These are phyloP conservation scores for Oryzaephilus surinamensis DNA, from an alignment of 1,140 invertebrate genomes.

Conservation along the genomic window DNA sequence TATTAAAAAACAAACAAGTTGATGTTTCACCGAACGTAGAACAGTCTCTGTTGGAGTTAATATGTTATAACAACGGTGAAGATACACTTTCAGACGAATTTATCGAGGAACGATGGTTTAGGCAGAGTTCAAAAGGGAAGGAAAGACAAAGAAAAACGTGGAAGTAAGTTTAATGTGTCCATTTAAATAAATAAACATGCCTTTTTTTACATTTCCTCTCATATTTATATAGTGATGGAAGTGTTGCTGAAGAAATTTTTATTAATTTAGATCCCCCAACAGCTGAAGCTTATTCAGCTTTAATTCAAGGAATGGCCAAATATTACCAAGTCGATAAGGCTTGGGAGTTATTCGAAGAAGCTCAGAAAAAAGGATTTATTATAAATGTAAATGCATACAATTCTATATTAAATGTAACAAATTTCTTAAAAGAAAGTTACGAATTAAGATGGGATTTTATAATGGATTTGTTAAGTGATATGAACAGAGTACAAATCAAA, in stretches of 20 bases:
- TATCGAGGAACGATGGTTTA: constrained; percentile 70
- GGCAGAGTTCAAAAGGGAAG: constrained; percentile 36
- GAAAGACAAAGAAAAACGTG: constrained; percentile 55
- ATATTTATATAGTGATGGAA: constrained; percentile 44
- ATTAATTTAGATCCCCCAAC: constrained; percentile 48
- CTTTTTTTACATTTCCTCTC: background rate
- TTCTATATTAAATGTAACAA: constrained; percentile 48
- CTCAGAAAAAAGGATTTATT: constrained; percentile 49
- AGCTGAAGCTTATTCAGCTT: constrained; percentile 49
- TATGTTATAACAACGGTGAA: constrained; percentile 71
- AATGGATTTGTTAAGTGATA: constrained; percentile 45
- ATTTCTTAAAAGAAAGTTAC: constrained; percentile 49
- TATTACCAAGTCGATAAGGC: constrained; percentile 53
- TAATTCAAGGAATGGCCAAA: constrained; percentile 66
- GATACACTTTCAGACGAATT: constrained; percentile 54
- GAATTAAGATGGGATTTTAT: constrained; percentile 52
- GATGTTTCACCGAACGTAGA: constrained; percentile 49
- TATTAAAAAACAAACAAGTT: constrained; percentile 51
- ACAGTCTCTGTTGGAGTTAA: constrained; percentile 65
- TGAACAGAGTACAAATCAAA: constrained; percentile 43
- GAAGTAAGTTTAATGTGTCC: constrained; percentile 45
- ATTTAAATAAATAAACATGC: background rate
- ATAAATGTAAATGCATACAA: constrained; percentile 60
- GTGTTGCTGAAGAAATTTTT: constrained; percentile 58
- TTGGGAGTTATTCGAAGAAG: constrained; percentile 54